Evolutionary conservation across 2,797 vertebrate species (phyloP), one percentile per base, ranked within the genome.

Genomic region (Basileuterus tristriatus): DNA sequence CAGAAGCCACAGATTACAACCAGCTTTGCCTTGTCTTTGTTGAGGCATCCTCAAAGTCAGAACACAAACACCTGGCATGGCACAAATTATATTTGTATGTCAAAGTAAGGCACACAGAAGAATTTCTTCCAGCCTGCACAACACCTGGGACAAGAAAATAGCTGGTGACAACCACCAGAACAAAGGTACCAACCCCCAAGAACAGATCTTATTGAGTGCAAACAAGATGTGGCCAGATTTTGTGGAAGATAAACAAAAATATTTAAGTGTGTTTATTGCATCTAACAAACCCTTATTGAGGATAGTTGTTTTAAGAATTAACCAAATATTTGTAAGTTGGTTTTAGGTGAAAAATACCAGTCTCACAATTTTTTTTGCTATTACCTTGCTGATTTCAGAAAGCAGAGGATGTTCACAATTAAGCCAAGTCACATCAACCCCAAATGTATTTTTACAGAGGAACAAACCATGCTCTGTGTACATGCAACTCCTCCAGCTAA

Each of bases 401-500:
- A 94, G 74, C 68, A 34, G 49, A 43, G 41, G 55, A 63, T 30
- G 79, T 68, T 85, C 81, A 75, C 37, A 87, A 81, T 47, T 74
- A 96, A 93, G n/a, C n/a, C 72, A 91, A 90, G 91, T 95, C 64
- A 90, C 43, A 80, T 91, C 96, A 90, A 92, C 49, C 79, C 91
- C 81, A 85, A 59, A 87, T 74, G 58, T 80, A 90, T 93, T 93
- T 95, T 87, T 94, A 80, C 53, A 71, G 71, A 88, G 81, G 94
- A 97, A 93, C 55, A 97, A 87, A 96, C 67, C 52, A 80, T 58
- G 83, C 91, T 96, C 79, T 94, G 84, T 93, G 86, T 93, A 89
- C 90, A 82, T 95, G 72, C 79, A 96, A 26, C 85, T 92, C 65
- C 87, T 94, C 39, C 9, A 79, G 80, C 62, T 98, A 98, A 98